A percentile compares a stretch with the other conserved stretches of the same genome.
These are phyloP conservation scores for Hyperoplus immaculatus DNA, from an alignment of 2,797 vertebrate genomes.

Conservation along the genomic window DNA sequence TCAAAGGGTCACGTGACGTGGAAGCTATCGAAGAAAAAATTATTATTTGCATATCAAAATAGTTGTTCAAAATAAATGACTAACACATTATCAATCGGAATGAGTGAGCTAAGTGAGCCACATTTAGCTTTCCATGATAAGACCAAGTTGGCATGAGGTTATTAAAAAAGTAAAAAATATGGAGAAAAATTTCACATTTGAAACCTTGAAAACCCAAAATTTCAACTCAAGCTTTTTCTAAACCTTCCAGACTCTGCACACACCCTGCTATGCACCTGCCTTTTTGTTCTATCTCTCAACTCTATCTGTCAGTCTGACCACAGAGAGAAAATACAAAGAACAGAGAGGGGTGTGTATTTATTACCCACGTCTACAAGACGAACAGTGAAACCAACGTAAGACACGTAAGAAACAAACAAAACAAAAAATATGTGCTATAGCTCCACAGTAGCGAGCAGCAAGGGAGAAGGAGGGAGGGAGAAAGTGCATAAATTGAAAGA, in stretches of 20 bases:
- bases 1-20: too few species aligned
- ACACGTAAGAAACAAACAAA: constrained; percentile 2
- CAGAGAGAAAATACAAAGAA: constrained; percentile 38
- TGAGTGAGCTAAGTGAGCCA: too few species aligned
- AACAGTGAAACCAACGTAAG: constrained; percentile 46
- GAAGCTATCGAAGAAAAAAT: too few species aligned
- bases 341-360: constrained; percentile 34
- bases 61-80: too few species aligned
- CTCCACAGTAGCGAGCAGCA: constrained; percentile 37
- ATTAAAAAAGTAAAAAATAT: too few species aligned
- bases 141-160: too few species aligned
- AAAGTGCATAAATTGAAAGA: constrained; percentile 57
- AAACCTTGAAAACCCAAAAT: too few species aligned
- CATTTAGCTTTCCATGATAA: too few species aligned
- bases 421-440: constrained; percentile 27
- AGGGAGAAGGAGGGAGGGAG: not conserved
- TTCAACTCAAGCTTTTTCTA: too few species aligned
- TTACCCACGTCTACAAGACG: constrained; percentile 18
- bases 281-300: constrained; percentile 85
- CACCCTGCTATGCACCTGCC: constrained; percentile 59
- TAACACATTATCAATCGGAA: too few species aligned
- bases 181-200: too few species aligned
- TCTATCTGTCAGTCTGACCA: constrained; percentile 63
- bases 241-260: constrained; percentile 25
- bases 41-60: too few species aligned